These are phyloP conservation scores for Watsonalla cultraria DNA, from an alignment of 2,888 invertebrate species.

Conservation along the genomic window DNA sequence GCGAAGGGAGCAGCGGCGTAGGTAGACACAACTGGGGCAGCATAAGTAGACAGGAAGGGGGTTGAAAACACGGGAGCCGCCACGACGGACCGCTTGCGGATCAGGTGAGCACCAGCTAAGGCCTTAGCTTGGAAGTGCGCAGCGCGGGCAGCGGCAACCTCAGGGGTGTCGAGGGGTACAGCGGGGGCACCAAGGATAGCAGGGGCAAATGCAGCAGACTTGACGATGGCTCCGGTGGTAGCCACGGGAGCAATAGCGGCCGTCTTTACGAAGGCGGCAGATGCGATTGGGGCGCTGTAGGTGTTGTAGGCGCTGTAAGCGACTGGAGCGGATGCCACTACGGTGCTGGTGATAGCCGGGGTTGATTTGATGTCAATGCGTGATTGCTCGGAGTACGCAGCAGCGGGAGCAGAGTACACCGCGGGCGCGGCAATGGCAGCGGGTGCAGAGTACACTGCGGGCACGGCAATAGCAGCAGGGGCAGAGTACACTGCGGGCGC, in stretches of 20 bases:
- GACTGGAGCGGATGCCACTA: conserved; percentile 25
- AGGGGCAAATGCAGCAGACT: conserved; percentile 22
- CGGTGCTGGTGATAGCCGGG: conserved; percentile 53
- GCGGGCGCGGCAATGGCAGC: conserved; percentile 37
- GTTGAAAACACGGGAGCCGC: conserved; percentile 31
- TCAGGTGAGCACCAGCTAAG: conserved; percentile 49
- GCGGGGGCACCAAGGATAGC: conserved; percentile 35
- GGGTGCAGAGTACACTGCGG: conserved; percentile 22
- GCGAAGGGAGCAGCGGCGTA: conserved; percentile 39
- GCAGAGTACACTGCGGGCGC: conserved; percentile 16
- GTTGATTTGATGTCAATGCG: conserved; percentile 56
- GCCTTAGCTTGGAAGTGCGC: conserved; percentile 64
- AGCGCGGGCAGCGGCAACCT: conserved; percentile 60
- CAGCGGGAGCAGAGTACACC: conserved; percentile 13
- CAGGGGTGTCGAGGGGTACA: conserved; percentile 58
- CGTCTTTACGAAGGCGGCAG: conserved; percentile 4
- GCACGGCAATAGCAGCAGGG: conserved; percentile 33
- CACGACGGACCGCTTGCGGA: conserved; percentile 61
- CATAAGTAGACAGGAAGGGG: conserved; percentile 42
- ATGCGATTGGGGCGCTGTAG: conserved; percentile 15
- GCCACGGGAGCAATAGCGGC: conserved; percentile 23
- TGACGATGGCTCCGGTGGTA: conserved; percentile 23
- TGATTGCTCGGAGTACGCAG: conserved; percentile 56
- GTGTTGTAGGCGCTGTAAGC: conserved; percentile 17
- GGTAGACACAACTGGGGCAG: conserved; percentile 40